phyloP scores from a whole-genome alignment of 2,797 vertebrate species.

The Rachycentron canadum region DNA sequence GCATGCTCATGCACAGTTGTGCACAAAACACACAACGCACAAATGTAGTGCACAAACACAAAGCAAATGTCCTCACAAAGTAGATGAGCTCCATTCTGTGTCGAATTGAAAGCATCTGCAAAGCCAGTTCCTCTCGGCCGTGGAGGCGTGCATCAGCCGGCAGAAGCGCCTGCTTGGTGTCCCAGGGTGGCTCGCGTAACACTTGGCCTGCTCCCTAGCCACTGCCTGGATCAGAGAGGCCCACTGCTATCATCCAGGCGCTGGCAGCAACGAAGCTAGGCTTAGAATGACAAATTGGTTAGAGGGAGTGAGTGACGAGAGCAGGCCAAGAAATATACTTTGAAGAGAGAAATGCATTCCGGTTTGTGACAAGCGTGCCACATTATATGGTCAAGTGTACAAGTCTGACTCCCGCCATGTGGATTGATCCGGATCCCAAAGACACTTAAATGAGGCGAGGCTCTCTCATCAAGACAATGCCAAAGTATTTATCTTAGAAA shows the following conservation, averaged over 20 bases:
- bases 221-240: constrained; percentile 87
- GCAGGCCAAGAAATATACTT: constrained; percentile 86
- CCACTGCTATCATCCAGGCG: constrained; percentile 85
- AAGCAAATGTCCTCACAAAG: constrained; percentile 77
- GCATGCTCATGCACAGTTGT: constrained; percentile 27
- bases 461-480: constrained; percentile 77
- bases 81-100: constrained; percentile 83
- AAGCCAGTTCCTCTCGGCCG: constrained; percentile 83
- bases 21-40: constrained; percentile 55
- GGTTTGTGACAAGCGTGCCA: constrained; percentile 78
- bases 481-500: constrained; percentile 82
- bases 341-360: constrained; percentile 82
- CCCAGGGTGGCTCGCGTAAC: constrained; percentile 83
- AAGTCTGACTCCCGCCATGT: constrained; percentile 70
- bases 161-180: constrained; percentile 81
- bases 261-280: constrained; percentile 82
- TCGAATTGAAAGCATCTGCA: constrained; percentile 83
- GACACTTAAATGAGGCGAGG: constrained; percentile 76
- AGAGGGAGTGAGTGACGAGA: constrained; percentile 81
- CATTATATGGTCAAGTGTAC: constrained; percentile 84
- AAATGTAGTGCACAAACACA: constrained; percentile 62
- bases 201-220: constrained; percentile 88
- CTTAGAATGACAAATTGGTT: constrained; percentile 90
- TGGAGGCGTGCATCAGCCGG: constrained; percentile 84
- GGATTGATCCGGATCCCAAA: constrained; percentile 80